Evolutionary conservation across 2,797 vertebrate species (phyloP).

Genomic region (Onychomys torridus): DNA sequence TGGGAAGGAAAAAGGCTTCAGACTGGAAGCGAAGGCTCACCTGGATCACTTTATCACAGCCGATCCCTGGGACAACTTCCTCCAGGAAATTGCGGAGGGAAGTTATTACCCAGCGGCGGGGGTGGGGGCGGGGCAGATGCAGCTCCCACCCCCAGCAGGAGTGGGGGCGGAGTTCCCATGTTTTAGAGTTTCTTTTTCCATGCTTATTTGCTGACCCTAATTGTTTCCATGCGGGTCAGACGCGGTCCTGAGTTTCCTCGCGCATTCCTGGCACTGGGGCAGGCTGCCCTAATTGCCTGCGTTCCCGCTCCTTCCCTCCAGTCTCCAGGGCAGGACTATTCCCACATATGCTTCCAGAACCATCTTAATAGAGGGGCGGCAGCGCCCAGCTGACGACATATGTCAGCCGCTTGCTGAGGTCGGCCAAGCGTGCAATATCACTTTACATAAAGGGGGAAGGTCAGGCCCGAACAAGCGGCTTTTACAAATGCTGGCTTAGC

Average conservation of each 20-base stretch:
- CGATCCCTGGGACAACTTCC: slow-evolving; percentile 87
- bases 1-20: slow-evolving; percentile 77
- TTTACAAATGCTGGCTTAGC: slow-evolving; percentile 85
- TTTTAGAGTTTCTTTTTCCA: slow-evolving; percentile 89
- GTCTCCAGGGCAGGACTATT: slow-evolving; percentile 84
- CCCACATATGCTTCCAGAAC: slow-evolving; percentile 89
- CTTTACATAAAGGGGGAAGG: slow-evolving; percentile 87
- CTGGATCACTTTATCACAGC: slow-evolving; percentile 85
- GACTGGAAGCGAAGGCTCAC: slow-evolving; percentile 80
- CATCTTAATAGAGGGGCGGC: slow-evolving; percentile 85
- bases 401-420: slow-evolving; percentile 85
- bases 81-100: slow-evolving; percentile 90
- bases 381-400: slow-evolving; percentile 87
- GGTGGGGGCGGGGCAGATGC: slow-evolving; percentile 88
- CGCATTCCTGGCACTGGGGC: slow-evolving; percentile 76
- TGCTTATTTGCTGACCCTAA: slow-evolving; percentile 89
- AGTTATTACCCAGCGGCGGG: slow-evolving; percentile 86
- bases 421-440: slow-evolving; percentile 85
- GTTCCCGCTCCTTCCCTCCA: slow-evolving; percentile 85
- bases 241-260: slow-evolving; percentile 86
- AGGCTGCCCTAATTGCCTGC: slow-evolving; percentile 87
- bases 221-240: slow-evolving; percentile 89
- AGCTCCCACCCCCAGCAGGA: slow-evolving; percentile 32
- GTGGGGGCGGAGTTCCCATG: slow-evolving; percentile 82
- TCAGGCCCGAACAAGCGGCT: slow-evolving; percentile 87